phyloP scores from a whole-genome alignment of 2,113 vertebrate species.

The Xiphias gladius region DNA sequence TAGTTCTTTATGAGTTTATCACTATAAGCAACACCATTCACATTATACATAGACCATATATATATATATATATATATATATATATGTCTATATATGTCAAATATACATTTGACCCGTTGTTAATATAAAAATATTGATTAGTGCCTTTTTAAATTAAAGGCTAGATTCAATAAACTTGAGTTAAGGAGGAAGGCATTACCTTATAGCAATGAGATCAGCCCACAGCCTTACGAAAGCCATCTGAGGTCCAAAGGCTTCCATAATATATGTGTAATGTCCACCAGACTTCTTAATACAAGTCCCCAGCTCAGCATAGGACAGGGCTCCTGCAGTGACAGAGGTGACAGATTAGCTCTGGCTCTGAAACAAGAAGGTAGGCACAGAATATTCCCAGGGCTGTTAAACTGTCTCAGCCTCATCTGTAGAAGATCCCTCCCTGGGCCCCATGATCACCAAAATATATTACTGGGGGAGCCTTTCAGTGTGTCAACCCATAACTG shows the following conservation, averaged over 20 bases:
- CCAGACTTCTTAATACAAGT: conserved; percentile 97
- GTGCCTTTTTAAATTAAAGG: not conserved
- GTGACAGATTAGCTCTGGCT: conserved; percentile 16
- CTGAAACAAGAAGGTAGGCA: conserved; percentile 1
- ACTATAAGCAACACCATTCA: too few relatives aligned
- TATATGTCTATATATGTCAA: too few relatives aligned
- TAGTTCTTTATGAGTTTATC: too few relatives aligned
- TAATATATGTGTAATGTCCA: conserved; percentile 95
- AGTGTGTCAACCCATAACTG: not conserved
- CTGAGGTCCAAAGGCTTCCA: conserved; percentile 95
- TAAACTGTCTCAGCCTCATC: conserved; percentile 20
- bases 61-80: too few relatives aligned
- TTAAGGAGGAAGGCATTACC: conserved; percentile 79
- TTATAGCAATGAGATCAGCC: conserved; percentile 93
- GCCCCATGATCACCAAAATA: conserved; percentile 3
- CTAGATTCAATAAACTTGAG: not conserved
- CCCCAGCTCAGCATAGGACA: conserved; percentile 95
- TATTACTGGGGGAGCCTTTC: conserved; percentile 21
- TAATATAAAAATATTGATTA: not conserved
- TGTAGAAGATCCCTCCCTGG: not conserved
- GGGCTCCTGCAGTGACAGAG: conserved; percentile 85
- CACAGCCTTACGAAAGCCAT: conserved; percentile 95
- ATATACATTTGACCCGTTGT: not conserved
- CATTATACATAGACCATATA: too few relatives aligned
- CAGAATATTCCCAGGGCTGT: conserved; percentile 24